These are phyloP conservation scores for Hemichromis elongatus DNA, from an alignment of 2,113 vertebrate genomes.

Conservation along the genomic window DNA sequence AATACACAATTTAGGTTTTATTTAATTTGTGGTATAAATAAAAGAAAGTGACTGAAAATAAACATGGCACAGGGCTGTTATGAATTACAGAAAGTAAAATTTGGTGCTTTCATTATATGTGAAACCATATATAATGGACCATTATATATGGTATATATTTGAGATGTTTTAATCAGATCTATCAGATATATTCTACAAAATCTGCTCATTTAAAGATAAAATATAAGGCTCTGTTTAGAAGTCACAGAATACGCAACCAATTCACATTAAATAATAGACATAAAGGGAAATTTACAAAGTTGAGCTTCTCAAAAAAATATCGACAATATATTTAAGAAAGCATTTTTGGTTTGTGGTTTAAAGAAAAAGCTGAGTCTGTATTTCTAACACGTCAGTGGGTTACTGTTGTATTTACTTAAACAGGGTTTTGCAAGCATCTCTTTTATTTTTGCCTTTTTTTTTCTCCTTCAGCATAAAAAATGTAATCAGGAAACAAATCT, in stretches of 20 bases:
- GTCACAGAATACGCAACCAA: rapidly evolving
- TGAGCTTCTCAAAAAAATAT: neutral
- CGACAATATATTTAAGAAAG: neutral
- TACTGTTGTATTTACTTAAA: rapidly evolving
- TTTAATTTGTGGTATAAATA: rapidly evolving
- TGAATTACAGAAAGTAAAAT: neutral
- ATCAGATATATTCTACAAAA: neutral
- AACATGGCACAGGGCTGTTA: rapidly evolving
- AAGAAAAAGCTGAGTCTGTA: neutral
- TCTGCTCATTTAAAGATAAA: rapidly evolving
- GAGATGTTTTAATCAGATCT: neutral
- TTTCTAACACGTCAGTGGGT: neutral
- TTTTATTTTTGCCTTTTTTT: neutral
- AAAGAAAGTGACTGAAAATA: neutral
- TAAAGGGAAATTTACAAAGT: rapidly evolving
- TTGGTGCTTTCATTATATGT: rapidly evolving
- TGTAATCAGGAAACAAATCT: rapidly evolving
- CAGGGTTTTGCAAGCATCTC: rapidly evolving
- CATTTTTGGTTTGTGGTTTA: neutral
- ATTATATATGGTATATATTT: neutral
- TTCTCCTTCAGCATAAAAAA: neutral
- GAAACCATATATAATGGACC: too few species aligned
- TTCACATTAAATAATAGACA: neutral
- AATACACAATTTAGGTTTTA: neutral
- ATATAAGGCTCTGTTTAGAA: rapidly evolving